These are phyloP conservation scores for Aphis craccivora DNA, from an alignment of 1,140 invertebrate species.

Conservation along the genomic window DNA sequence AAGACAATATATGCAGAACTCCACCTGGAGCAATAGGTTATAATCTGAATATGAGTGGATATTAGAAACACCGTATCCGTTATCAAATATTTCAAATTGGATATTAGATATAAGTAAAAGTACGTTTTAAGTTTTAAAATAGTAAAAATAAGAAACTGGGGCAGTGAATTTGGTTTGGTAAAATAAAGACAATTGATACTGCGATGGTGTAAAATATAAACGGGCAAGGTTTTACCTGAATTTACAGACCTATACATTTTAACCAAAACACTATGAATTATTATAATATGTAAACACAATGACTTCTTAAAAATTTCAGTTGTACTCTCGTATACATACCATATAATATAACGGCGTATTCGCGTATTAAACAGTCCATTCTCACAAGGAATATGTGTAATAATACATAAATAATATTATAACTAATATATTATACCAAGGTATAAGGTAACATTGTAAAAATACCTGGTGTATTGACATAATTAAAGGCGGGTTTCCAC, in stretches of 20 bases:
- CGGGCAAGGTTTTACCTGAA: background rate
- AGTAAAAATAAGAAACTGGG: background rate
- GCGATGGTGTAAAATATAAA: background rate
- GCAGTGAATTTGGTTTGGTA: background rate
- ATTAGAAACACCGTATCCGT: background rate
- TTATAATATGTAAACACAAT: background rate
- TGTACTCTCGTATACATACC: background rate
- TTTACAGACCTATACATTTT: background rate
- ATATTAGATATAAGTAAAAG: background rate
- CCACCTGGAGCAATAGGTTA: background rate
- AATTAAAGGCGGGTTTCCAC: no score
- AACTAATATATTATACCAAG: background rate
- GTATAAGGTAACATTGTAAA: no score
- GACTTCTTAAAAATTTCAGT: background rate
- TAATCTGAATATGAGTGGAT: background rate
- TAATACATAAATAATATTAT: background rate
- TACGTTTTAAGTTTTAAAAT: background rate
- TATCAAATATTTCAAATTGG: background rate
- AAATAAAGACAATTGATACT: background rate
- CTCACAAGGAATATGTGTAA: background rate
- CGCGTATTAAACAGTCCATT: background rate
- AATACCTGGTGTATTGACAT: no score
- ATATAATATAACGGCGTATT: background rate
- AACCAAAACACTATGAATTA: background rate
- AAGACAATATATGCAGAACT: background rate